Percentiles rank a stretch among this genome's conserved stretches.
phyloP scores from a whole-genome alignment of 37 sponge, comb jelly and placozoan species.

The Dysidea cf. avara region DNA sequence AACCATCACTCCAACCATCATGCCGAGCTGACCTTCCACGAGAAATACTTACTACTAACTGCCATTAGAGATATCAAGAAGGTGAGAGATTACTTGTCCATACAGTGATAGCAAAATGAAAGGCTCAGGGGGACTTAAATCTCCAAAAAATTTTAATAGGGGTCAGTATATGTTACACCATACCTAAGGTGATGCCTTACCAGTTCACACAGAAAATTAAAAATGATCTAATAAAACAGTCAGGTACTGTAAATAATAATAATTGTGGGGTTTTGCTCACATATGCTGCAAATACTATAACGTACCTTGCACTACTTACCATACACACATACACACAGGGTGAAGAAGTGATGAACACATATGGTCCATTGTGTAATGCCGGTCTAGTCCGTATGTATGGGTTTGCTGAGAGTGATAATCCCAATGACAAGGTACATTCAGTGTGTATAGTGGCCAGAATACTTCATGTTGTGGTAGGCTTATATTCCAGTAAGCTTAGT shows the following conservation, averaged over 20 bases:
- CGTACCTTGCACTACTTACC: neutral
- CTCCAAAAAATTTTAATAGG: too few relatives aligned
- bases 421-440: slow-evolving; percentile 51
- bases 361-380: slow-evolving; percentile 58
- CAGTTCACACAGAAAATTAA: too few relatives aligned
- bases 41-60: slow-evolving; percentile 26
- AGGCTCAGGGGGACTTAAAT: too few relatives aligned
- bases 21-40: slow-evolving; percentile 50
- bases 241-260: too few relatives aligned
- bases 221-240: too few relatives aligned
- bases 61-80: slow-evolving; percentile 56
- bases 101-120: too few relatives aligned
- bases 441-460: neutral
- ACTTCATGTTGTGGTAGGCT: slow-evolving; percentile 10
- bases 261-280: too few relatives aligned
- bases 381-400: slow-evolving; percentile 69
- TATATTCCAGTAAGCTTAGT: neutral
- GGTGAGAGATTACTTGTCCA: slow-evolving; percentile 5
- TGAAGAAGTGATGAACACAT: slow-evolving; percentile 82
- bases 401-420: slow-evolving; percentile 56
- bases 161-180: too few relatives aligned
- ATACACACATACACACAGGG: slow-evolving; percentile 44
- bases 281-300: neutral
- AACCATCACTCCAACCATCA: slow-evolving; percentile 70
- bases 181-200: too few relatives aligned